A percentile compares a stretch with the other conserved stretches of the same genome.
Conservation (phyloP, 2,797 vertebrate genomes). For the Carduelis carduelis region DNA sequence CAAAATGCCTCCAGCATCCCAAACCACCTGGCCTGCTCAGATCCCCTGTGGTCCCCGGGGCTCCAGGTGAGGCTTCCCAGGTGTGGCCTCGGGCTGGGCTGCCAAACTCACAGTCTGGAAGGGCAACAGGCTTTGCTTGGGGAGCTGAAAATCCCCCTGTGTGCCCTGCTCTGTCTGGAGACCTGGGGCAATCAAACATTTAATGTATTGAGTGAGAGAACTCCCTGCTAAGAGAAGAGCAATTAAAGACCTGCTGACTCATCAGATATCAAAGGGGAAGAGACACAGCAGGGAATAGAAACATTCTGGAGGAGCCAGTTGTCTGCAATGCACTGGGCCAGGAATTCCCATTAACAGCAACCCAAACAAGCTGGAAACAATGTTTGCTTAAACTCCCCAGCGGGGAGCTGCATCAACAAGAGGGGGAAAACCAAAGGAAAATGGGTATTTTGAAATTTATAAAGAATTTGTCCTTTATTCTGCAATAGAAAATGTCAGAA, state of each 20-base stretch:
- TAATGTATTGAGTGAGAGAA: neutral
- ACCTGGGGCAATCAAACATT: conserved; percentile 45
- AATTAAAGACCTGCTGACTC: conserved; percentile 56
- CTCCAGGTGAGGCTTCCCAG: neutral
- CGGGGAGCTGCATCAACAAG: neutral
- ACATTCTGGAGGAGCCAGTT: neutral
- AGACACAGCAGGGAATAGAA: neutral
- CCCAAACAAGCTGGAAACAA: conserved; percentile 8
- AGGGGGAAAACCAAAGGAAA: neutral
- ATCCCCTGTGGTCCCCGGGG: accelerated
- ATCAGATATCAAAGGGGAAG: conserved; percentile 40
- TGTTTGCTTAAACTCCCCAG: neutral
- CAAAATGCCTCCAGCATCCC: neutral
- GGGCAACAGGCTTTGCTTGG: neutral
- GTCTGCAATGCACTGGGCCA: neutral
- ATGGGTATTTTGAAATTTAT: neutral
- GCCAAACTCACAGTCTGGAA: neutral
- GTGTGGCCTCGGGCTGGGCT: neutral
- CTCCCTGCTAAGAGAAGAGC: conserved; percentile 18
- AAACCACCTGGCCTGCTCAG: neutral
- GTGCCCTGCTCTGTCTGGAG: neutral
- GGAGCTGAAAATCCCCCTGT: neutral
- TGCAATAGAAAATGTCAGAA: neutral
- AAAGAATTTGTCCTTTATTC: neutral
- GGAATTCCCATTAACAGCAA: conserved; percentile 20